Base-by-base conservation (phyloP, 2,888 invertebrate species). In the Pollenia labialis region DNA sequence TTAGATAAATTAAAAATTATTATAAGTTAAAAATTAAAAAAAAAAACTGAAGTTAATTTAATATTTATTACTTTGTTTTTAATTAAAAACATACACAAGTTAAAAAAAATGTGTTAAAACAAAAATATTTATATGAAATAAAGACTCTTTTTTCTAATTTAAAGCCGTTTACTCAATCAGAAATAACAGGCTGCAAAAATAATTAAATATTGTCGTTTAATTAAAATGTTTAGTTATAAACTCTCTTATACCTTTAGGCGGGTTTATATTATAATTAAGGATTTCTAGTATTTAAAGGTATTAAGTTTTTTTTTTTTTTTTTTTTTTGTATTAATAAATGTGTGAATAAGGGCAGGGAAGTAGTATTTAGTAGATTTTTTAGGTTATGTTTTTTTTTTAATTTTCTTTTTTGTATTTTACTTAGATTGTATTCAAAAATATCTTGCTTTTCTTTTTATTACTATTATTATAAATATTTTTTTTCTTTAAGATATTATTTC, bases 391-490 rank as follows among this genome's bases (percentile, higher is more conserved):
- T 60, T 44, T 46, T 71, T 50, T 44, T 54, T 72, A 40, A 56
- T 32, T 40, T 60, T 62, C 18, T 81, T 40, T 71, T 42, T 80
- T 72, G 23, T 72, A 72, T 77, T 32, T 32, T 32, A 77, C 77
- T 87, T 84, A 80, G 76, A 69, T 84, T 77, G 71, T 84, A 77
- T 77, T 87, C 74, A 87, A 85, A 85, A 87, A 84, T 84, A 84
- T 81, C 32, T 80, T 12, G 4, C 32, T 80, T 83, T 50, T 71
- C 64, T 79, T 50, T 64, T 44, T 54, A 44, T 71, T 16, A 48
- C 32, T 69, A 32, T 75, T 54, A 64, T 48, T 60, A 44, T 81
- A 76, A 64, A 66, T 74, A 14, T 66, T 11, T 48, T 54, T 75
- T 44, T 54, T 40, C 69, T 81, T 81, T 81, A 76, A 76, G 66